Evolutionary conservation across 2,888 invertebrate genomes (phyloP).

Genomic region (Synanthedon tipuliformis): DNA sequence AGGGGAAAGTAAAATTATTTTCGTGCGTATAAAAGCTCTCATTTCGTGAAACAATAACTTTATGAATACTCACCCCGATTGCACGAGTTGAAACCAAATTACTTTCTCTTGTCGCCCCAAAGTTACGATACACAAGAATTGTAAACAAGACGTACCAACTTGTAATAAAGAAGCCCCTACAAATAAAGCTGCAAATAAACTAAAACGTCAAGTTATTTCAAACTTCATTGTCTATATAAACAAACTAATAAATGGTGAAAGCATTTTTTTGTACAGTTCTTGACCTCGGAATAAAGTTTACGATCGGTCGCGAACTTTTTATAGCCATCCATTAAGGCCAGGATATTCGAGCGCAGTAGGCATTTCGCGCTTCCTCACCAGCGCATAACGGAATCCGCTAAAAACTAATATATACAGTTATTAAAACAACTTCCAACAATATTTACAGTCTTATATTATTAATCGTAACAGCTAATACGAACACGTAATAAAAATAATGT

Average conservation of each 20-base stretch:
- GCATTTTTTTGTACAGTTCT: constrained; percentile 7
- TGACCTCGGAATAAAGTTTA: constrained; percentile 27
- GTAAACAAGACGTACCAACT: constrained; percentile 34
- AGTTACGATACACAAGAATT: constrained; percentile 18
- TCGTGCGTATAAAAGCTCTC: background rate
- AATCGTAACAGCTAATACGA: no score
- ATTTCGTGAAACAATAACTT: constrained; percentile 32
- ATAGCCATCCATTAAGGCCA: no score
- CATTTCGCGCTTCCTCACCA: no score
- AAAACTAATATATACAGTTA: no score
- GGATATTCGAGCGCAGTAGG: no score
- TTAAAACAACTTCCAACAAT: no score
- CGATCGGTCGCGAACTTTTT: no score
- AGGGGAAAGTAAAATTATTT: no score
- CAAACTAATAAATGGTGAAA: constrained; percentile 30
- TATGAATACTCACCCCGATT: background rate
- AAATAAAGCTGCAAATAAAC: constrained; percentile 55
- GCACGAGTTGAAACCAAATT: constrained; percentile 7
- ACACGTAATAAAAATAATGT: no score
- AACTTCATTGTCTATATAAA: constrained; percentile 51
- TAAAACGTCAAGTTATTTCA: constrained; percentile 34
- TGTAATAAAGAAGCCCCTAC: constrained; percentile 26
- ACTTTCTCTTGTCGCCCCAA: constrained; percentile 7
- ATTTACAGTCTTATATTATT: no score
- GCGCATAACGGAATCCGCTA: no score